Evolutionary conservation across 2,113 vertebrate genomes (phyloP).

Genomic region (Alligator sinensis): DNA sequence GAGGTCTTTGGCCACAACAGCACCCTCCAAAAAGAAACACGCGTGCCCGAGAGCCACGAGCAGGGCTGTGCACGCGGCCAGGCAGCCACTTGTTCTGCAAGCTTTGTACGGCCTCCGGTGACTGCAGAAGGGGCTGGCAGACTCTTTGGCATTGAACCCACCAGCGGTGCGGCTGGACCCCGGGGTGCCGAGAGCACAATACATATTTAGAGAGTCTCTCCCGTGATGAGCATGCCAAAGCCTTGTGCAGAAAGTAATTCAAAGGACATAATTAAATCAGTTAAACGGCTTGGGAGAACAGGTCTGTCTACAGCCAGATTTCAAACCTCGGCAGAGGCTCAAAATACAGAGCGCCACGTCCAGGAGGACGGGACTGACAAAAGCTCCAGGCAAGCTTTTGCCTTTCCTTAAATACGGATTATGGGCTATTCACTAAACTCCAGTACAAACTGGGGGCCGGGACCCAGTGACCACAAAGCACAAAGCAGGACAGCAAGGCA

Average conservation of each 20-base stretch:
- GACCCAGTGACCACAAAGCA: background rate
- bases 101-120: rapidly evolving
- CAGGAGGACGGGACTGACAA: background rate
- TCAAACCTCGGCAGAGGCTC: background rate
- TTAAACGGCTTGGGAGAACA: slow-evolving; percentile 45
- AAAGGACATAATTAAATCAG: slow-evolving; percentile 45
- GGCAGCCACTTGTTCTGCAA: rapidly evolving
- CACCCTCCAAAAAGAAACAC: rapidly evolving
- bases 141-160: background rate
- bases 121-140: rapidly evolving
- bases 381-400: background rate
- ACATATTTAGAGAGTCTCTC: slow-evolving; percentile 18
- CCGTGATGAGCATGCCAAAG: slow-evolving; percentile 30
- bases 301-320: background rate
- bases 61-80: background rate
- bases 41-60: rapidly evolving
- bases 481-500: rapidly evolving
- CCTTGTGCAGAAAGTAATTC: slow-evolving; percentile 30
- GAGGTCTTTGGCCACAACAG: rapidly evolving
- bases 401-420: background rate
- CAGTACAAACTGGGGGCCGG: background rate
- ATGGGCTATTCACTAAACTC: background rate
- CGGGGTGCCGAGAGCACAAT: background rate
- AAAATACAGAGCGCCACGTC: background rate
- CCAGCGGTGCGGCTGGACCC: background rate